Evolutionary conservation across 2,888 invertebrate species (phyloP).

Genomic region (Tricholauxania praeusta): DNA sequence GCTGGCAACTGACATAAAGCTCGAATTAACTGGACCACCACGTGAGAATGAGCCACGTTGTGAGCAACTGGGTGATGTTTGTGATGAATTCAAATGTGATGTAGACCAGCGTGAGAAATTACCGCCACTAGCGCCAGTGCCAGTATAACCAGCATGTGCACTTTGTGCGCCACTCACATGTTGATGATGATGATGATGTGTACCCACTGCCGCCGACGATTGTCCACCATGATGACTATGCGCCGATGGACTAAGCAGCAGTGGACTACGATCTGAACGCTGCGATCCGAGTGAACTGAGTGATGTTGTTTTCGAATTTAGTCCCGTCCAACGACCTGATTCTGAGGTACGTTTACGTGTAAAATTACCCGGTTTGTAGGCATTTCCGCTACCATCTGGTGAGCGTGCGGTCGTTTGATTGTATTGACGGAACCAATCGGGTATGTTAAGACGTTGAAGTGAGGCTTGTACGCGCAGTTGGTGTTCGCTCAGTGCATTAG

Average conservation of each 20-base stretch:
- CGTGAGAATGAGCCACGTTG: conserved; percentile 80
- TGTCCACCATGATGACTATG: conserved; percentile 68
- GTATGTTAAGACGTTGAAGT: conserved; percentile 92
- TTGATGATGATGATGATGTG: conserved; percentile 30
- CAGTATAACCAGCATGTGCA: conserved; percentile 41
- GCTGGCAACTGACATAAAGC: conserved; percentile 73
- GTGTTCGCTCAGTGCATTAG: conserved; percentile 88
- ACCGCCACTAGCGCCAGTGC: conserved; percentile 49
- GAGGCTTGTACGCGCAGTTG: conserved; percentile 94
- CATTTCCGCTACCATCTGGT: conserved; percentile 49
- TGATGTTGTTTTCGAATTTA: conserved; percentile 89
- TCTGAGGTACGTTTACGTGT: conserved; percentile 84
- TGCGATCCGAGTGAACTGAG: conserved; percentile 79
- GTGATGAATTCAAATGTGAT: conserved; percentile 79
- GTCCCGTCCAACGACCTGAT: conserved; percentile 73
- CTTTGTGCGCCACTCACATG: conserved; percentile 35
- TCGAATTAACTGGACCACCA: conserved; percentile 67
- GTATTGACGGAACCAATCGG: conserved; percentile 87
- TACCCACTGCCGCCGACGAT: conserved; percentile 43
- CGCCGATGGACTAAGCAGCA: conserved; percentile 67
- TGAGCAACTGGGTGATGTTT: conserved; percentile 81
- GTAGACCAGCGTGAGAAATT: conserved; percentile 76
- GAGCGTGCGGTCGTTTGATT: conserved; percentile 60
- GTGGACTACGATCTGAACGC: conserved; percentile 67
- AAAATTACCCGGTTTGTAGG: conserved; percentile 79